Base-by-base conservation (phyloP, 2,797 vertebrate genomes). In the Gadopsis marmoratus region DNA sequence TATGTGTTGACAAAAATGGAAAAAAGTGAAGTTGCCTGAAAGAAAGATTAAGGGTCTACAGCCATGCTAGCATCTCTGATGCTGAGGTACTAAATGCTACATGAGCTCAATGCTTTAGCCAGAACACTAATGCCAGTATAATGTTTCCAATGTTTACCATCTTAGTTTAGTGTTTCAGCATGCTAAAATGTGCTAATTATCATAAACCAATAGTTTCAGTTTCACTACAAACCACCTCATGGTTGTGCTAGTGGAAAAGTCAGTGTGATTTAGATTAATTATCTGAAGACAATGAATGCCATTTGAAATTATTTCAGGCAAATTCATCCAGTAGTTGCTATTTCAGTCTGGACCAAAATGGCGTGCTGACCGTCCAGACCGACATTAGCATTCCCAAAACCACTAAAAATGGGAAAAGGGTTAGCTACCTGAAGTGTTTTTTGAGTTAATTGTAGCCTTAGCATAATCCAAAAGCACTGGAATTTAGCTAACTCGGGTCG, bases 11-110 rank as follows among this genome's bases (percentile, higher is more conserved):
- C 31, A 70, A 11, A 37, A 37, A 4, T 48, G 37, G 33, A 45
- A 66, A 68, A 31, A 31, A 77, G 43, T 74, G 7, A 63, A 56
- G 21, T 26, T 58, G 26, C 11, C 59, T 63, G 31, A 41, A 61
- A 61, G 26, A 4, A 39, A 19, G 26, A n/a, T 8, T 51, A 26
- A 43, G 26, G 29, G 50, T 53, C 7, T 0, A 31, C 5, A 23
- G 26, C 53, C 6, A 13, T 14, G 56, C 45, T 23, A 33, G 13
- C 21, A 23, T 47, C 54, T 45, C 39, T 31, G 5, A 19, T 4
- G 47, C 63, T 35, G 7, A 47, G 50, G 26, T 21, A 21, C 60
- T 67, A 26, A 26, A 26, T 26, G 26, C 26, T 26, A 26, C 26
- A 26, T 39, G 16, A 37, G n/a, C 26, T 31, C 35, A 31, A 59